These are phyloP conservation scores for Paguma larvata DNA, from an alignment of 2,797 vertebrate genomes.

Conservation along the genomic window DNA sequence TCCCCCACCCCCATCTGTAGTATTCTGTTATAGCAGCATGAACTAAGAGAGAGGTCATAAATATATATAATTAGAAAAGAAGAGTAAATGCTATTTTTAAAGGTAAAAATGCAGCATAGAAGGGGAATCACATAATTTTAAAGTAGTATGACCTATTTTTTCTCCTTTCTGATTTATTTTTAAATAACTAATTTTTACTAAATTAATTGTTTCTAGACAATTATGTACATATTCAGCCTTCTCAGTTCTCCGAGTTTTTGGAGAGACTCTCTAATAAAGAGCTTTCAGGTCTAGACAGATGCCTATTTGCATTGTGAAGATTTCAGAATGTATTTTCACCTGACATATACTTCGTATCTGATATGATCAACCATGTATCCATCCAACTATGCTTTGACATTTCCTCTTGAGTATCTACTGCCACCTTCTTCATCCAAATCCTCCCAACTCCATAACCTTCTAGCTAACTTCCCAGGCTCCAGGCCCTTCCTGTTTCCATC, in stretches of 20 bases:
- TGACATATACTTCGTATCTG: not conserved
- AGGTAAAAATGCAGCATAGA: not conserved
- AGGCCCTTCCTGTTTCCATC: not conserved
- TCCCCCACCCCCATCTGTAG: not conserved
- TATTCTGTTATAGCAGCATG: not conserved
- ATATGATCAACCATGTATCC: not conserved
- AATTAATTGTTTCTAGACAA: not conserved
- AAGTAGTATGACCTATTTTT: not conserved
- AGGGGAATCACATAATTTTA: not conserved
- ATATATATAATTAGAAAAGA: not conserved
- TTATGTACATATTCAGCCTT: not conserved
- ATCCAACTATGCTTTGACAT: not conserved
- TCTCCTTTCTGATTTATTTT: not conserved
- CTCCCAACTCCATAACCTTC: not conserved
- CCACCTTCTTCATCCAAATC: not conserved
- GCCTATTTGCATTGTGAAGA: not conserved
- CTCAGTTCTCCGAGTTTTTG: not conserved
- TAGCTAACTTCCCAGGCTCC: not conserved
- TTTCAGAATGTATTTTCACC: not conserved
- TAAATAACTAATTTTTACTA: not conserved
- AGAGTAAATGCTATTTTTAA: not conserved
- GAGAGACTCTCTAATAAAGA: not conserved
- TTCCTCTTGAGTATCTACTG: not conserved
- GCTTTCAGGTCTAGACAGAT: not conserved
- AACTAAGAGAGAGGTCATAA: not conserved